phyloP scores from a whole-genome alignment of 2,888 invertebrate genomes.

The Ophion obscuratus region DNA sequence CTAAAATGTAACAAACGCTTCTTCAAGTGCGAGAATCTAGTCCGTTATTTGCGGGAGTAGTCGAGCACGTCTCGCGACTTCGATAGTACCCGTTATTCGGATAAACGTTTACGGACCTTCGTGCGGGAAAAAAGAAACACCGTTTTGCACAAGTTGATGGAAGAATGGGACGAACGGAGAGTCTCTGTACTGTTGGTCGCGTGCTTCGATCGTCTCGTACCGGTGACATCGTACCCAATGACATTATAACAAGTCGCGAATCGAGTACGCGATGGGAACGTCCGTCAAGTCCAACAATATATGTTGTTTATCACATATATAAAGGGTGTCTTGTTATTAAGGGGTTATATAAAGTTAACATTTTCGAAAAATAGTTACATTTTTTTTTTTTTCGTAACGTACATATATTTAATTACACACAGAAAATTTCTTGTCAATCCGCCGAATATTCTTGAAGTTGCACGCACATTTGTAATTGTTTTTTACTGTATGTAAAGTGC shows the following conservation, averaged over 20 bases:
- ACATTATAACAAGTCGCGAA: conserved; percentile 48
- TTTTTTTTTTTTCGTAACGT: no score
- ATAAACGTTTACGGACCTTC: background rate
- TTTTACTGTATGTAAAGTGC: no score
- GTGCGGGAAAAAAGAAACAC: conserved; percentile 16
- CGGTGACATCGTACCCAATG: conserved; percentile 54
- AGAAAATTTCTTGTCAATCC: no score
- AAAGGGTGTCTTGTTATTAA: no score
- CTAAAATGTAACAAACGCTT: conserved; percentile 5
- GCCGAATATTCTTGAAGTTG: no score
- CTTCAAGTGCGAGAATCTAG: conserved; percentile 2
- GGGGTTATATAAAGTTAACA: no score
- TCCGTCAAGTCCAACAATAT: conserved; percentile 29
- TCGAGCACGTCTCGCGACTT: background rate
- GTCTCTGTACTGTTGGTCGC: conserved; percentile 1
- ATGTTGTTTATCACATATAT: no score
- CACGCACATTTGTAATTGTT: no score
- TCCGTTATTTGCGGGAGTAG: conserved; percentile 22
- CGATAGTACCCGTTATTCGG: conserved; percentile 34
- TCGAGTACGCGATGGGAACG: background rate
- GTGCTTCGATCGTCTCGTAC: conserved; percentile 52
- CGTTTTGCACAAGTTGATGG: conserved; percentile 18
- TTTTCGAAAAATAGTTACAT: no score
- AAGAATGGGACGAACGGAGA: conserved; percentile 11
- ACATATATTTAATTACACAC: no score